Percentiles rank a stretch among this genome's conserved stretches.
These are phyloP conservation scores for Nasonovia ribisnigri DNA, from an alignment of 2,888 invertebrate species.

Conservation along the genomic window DNA sequence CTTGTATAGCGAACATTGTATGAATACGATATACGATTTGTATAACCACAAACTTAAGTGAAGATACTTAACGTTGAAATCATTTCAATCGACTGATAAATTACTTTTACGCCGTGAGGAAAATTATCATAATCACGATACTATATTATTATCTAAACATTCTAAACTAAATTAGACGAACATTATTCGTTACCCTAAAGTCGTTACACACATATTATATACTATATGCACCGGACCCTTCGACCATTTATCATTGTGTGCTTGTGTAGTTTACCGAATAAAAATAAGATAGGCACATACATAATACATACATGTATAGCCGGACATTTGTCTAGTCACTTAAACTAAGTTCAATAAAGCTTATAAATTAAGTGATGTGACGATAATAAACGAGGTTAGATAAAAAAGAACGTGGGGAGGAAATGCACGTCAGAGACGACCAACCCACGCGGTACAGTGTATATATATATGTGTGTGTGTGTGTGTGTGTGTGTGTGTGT, in stretches of 20 bases:
- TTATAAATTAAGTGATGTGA: neutral
- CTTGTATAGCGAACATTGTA: neutral
- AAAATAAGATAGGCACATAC: neutral
- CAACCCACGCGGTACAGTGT: neutral
- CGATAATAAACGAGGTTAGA: constrained; percentile 33
- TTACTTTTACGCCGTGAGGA: neutral
- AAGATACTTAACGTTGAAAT: neutral
- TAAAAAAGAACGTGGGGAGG: constrained; percentile 1
- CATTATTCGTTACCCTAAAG: neutral
- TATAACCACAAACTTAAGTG: neutral
- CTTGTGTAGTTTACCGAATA: neutral
- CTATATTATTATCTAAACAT: neutral
- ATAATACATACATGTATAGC: neutral
- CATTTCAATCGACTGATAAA: neutral
- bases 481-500: too few relatives aligned
- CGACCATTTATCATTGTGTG: neutral
- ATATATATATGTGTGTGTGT: neutral
- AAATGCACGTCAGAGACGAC: constrained; percentile 16
- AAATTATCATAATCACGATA: neutral
- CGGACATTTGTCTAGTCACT: neutral
- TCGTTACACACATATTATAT: neutral
- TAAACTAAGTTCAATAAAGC: constrained; percentile 6
- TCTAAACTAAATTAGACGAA: neutral
- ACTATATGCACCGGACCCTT: neutral
- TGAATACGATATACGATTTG: neutral